phyloP scores from a whole-genome alignment of 2,888 invertebrate genomes.

The Venustoraphidia nigricollis region DNA sequence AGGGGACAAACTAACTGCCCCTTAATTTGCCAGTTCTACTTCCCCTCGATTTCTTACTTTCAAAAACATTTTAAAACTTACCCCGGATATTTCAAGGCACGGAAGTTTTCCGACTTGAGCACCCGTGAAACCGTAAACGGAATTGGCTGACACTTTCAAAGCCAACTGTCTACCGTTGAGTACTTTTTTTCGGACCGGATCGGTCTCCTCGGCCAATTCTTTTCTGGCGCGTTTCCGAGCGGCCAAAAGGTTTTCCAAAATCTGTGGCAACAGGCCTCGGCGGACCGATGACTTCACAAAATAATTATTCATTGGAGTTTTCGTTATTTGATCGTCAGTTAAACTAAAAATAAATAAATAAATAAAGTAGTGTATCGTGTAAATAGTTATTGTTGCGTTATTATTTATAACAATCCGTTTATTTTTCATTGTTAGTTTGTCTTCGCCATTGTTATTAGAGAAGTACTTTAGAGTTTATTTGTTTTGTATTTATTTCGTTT shows the following conservation, averaged over 20 bases:
- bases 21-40: too few relatives aligned
- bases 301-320: conserved; percentile 78
- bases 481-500: too few relatives aligned
- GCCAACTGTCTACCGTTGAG: conserved; percentile 95
- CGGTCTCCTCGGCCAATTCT: conserved; percentile 88
- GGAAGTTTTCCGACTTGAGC: conserved; percentile 93
- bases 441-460: too few relatives aligned
- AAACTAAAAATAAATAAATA: conserved; percentile 22
- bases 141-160: conserved; percentile 96
- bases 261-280: conserved; percentile 88
- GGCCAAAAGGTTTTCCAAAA: conserved; percentile 75
- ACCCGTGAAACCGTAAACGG: conserved; percentile 99
- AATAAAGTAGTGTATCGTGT: too few relatives aligned
- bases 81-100: conserved; percentile 86
- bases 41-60: too few relatives aligned
- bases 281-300: conserved; percentile 81
- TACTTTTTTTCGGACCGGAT: conserved; percentile 85
- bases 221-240: conserved; percentile 92
- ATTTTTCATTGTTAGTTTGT: too few relatives aligned
- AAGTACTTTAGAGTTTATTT: too few relatives aligned
- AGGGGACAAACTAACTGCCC: too few relatives aligned
- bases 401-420: too few relatives aligned
- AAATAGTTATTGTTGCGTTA: too few relatives aligned
- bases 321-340: conserved; percentile 57
- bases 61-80: conserved; percentile 21